These are phyloP conservation scores for Dynastes hyllus DNA, from an alignment of 2,888 invertebrate species.

Conservation along the genomic window DNA sequence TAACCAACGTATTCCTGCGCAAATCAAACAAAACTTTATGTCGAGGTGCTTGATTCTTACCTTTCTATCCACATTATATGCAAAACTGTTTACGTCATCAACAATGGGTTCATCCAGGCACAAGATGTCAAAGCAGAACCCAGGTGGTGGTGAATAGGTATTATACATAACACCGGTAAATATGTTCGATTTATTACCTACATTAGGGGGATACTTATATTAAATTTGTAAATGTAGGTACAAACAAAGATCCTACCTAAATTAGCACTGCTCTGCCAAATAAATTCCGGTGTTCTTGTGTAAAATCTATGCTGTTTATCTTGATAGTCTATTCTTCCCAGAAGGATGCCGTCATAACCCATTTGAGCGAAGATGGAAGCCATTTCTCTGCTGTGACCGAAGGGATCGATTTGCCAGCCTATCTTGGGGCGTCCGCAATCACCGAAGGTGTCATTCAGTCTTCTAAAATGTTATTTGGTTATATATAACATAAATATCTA, in stretches of 20 bases:
- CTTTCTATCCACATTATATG: constrained; percentile 86
- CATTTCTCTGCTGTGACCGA: constrained; percentile 91
- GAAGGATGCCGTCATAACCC: constrained; percentile 91
- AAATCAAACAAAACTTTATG: neutral
- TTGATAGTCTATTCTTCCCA: constrained; percentile 90
- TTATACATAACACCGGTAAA: constrained; percentile 91
- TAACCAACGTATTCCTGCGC: neutral
- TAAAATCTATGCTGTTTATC: constrained; percentile 80
- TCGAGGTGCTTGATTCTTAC: constrained; percentile 71
- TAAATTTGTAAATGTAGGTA: neutral
- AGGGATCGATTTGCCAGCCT: constrained; percentile 91
- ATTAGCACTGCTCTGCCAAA: constrained; percentile 86
- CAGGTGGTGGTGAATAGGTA: constrained; percentile 87
- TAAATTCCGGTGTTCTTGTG: constrained; percentile 82
- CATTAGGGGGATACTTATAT: constrained; percentile 39
- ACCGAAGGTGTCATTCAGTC: constrained; percentile 80
- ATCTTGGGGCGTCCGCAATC: constrained; percentile 82
- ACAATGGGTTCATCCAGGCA: constrained; percentile 91
- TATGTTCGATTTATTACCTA: constrained; percentile 79
- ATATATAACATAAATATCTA: too few species aligned
- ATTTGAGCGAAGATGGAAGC: constrained; percentile 87
- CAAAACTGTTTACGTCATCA: constrained; percentile 85
- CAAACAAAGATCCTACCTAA: constrained; percentile 73
- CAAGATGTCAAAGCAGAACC: constrained; percentile 94
- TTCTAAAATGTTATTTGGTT: constrained; percentile 58